These are phyloP conservation scores for Leptarthrus brevirostris DNA, from an alignment of 2,888 invertebrate species.

Conservation along the genomic window DNA sequence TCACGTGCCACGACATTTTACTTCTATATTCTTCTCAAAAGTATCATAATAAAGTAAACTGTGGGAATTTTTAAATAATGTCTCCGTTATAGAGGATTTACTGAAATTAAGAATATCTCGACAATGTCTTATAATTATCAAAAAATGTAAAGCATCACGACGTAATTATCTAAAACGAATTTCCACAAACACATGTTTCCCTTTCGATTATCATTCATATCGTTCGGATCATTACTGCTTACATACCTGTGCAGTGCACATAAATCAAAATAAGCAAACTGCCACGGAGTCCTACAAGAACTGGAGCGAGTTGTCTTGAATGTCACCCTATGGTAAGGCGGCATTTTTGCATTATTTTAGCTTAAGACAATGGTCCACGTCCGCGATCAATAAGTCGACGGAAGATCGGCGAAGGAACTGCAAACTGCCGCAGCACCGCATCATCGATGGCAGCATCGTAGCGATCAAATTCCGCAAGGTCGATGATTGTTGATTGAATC, in stretches of 20 bases:
- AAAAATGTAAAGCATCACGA: not conserved
- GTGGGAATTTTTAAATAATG: no score
- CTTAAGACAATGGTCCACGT: constrained; percentile 54
- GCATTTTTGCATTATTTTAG: constrained; percentile 58
- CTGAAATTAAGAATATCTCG: constrained; percentile 5
- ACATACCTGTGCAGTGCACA: not conserved
- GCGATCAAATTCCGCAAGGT: constrained; percentile 58
- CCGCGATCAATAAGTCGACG: constrained; percentile 40
- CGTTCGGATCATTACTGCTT: constrained; percentile 37
- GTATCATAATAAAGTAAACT: no score
- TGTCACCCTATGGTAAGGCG: constrained; percentile 55
- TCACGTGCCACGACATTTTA: no score
- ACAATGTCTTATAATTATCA: constrained; percentile 7
- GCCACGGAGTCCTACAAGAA: constrained; percentile 1
- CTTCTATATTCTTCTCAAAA: no score
- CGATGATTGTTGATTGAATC: constrained; percentile 55
- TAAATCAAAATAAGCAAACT: constrained; percentile 25
- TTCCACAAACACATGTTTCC: constrained; percentile 18
- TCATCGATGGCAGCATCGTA: constrained; percentile 45
- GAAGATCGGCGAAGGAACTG: not conserved
- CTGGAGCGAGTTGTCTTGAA: constrained; percentile 37
- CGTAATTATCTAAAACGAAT: constrained; percentile 3
- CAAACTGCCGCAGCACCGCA: not conserved
- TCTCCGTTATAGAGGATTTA: no score
- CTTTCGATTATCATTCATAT: constrained; percentile 38